phyloP scores from a whole-genome alignment of 1,140 invertebrate genomes.

The Brachionus angularis region DNA sequence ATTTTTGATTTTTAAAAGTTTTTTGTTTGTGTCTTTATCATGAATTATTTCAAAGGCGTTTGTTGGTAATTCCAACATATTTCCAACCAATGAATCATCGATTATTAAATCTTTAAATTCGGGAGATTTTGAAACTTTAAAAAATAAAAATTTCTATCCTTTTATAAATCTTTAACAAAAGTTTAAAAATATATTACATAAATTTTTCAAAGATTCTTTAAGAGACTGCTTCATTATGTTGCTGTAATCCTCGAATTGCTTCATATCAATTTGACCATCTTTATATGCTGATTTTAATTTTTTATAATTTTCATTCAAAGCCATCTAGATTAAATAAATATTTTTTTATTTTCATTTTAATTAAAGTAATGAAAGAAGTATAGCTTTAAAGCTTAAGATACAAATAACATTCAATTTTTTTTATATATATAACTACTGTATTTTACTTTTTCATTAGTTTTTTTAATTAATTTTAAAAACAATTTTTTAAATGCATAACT shows the following conservation, averaged over 20 bases:
- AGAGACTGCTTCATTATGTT: slow-evolving; percentile 10
- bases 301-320: slow-evolving; percentile 36
- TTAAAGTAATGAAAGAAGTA: background rate
- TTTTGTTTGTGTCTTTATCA: slow-evolving; percentile 17
- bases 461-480: background rate
- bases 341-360: background rate
- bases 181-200: slow-evolving; percentile 17
- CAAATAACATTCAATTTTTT: too few relatives aligned
- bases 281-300: slow-evolving; percentile 2
- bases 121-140: slow-evolving; percentile 17
- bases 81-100: background rate
- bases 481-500: background rate
- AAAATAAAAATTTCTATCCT: background rate
- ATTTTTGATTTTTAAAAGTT: slow-evolving; percentile 15
- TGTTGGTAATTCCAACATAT: slow-evolving; percentile 1
- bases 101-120: slow-evolving; percentile 20
- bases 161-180: background rate
- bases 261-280: background rate
- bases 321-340: slow-evolving; percentile 9
- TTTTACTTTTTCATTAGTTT: slow-evolving; percentile 1
- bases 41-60: background rate
- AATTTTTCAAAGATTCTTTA: slow-evolving; percentile 25
- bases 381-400: background rate
- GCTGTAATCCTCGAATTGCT: slow-evolving; percentile 5
- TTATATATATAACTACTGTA: background rate